Conservation (phyloP, 2,113 vertebrate genomes). For the Sapajus apella region DNA sequence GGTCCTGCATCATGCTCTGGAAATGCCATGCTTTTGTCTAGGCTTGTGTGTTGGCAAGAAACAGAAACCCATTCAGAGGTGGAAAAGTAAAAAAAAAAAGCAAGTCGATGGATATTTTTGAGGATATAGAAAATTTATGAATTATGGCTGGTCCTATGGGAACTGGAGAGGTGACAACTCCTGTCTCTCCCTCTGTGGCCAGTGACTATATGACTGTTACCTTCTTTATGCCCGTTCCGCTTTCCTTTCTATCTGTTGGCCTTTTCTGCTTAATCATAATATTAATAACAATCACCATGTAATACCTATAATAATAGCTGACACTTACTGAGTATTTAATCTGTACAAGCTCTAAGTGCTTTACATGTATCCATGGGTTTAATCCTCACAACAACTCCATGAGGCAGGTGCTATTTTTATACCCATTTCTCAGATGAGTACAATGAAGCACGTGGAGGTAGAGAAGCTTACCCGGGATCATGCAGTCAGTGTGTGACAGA, state of each 20-base stretch:
- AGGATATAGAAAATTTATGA: background rate
- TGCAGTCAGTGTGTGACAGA: background rate
- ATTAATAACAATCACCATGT: background rate
- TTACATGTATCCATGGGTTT: background rate
- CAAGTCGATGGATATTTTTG: background rate
- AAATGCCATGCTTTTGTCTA: background rate
- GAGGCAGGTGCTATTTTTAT: background rate
- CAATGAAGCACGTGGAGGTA: background rate
- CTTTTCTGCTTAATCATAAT: background rate
- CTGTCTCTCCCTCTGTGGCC: background rate
- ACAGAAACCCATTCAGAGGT: background rate
- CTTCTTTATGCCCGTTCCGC: background rate
- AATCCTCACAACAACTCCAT: background rate
- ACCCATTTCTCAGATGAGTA: background rate
- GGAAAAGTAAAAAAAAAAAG: background rate
- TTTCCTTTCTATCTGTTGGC: background rate
- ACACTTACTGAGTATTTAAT: background rate
- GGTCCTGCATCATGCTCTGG: background rate
- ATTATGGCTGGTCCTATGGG: background rate
- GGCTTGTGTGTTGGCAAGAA: background rate
- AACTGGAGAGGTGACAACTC: background rate
- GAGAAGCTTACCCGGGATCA: background rate
- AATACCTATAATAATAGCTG: background rate
- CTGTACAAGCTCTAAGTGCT: background rate
- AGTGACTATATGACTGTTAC: background rate